These are phyloP conservation scores for Lasiurus cinereus DNA, from an alignment of 2,113 vertebrate species.

Conservation along the genomic window DNA sequence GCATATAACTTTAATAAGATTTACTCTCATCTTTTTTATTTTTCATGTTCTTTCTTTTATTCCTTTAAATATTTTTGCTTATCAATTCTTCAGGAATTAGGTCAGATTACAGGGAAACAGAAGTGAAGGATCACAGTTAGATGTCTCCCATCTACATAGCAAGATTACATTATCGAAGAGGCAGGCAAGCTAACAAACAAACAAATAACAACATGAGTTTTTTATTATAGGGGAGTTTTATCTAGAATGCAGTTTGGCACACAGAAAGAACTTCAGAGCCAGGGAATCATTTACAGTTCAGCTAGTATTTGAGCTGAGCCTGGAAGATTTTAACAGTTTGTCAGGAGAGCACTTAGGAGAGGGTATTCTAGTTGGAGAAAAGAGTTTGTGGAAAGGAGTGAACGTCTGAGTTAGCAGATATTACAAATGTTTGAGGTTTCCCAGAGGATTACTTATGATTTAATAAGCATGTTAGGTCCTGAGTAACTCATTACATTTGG, in stretches of 20 bases:
- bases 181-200: neutral
- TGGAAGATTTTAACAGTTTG: neutral
- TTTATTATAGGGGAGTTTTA: neutral
- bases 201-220: neutral
- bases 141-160: neutral
- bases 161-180: neutral
- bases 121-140: neutral
- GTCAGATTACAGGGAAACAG: neutral
- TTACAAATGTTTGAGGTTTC: slow-evolving; percentile 49
- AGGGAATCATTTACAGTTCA: neutral
- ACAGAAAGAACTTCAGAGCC: neutral
- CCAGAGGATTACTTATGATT: slow-evolving; percentile 43
- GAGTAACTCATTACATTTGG: slow-evolving; percentile 52
- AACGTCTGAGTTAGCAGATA: slow-evolving; percentile 56
- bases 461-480: slow-evolving; percentile 32
- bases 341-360: neutral
- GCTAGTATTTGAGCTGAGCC: neutral
- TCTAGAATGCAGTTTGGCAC: neutral
- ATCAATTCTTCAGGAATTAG: neutral
- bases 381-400: neutral
- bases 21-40: neutral
- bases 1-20: neutral
- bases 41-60: neutral
- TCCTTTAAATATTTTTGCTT: neutral
- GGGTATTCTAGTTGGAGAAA: slow-evolving; percentile 26